phyloP scores from a whole-genome alignment of 2,888 invertebrate genomes.

The Uropetala carovei region DNA sequence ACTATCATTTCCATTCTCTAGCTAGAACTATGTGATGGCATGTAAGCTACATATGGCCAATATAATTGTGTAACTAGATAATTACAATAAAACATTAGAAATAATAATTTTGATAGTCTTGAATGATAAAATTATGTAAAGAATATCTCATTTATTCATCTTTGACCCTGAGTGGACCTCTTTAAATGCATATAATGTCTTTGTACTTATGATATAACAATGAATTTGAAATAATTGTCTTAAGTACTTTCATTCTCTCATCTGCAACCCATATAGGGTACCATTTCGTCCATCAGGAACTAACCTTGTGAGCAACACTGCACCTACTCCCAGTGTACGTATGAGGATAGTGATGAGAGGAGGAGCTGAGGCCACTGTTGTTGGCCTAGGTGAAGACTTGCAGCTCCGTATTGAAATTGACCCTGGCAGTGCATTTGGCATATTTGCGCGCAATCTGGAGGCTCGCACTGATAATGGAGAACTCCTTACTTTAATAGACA shows the following conservation, averaged over 20 bases:
- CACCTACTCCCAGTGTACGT: conserved; percentile 75
- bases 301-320: conserved; percentile 75
- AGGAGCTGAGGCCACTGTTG: conserved; percentile 74
- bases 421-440: conserved; percentile 74
- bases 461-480: conserved; percentile 75
- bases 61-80: no score
- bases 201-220: neutral
- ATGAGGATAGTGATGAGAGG: conserved; percentile 74
- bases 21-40: no score
- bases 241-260: neutral
- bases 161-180: no score
- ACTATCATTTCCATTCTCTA: no score
- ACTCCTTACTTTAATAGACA: conserved; percentile 74
- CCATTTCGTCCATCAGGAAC: conserved; percentile 73
- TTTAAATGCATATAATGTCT: no score
- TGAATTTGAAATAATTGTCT: neutral
- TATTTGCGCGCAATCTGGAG: conserved; percentile 75
- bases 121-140: no score
- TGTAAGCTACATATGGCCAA: no score
- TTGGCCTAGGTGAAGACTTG: conserved; percentile 75
- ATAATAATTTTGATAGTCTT: no score
- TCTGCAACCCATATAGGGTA: conserved; percentile 70
- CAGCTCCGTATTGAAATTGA: conserved; percentile 75
- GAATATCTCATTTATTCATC: no score
- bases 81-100: no score